These are phyloP conservation scores for Tachuris rubrigastra DNA, from an alignment of 2,113 vertebrate species.

Conservation along the genomic window DNA sequence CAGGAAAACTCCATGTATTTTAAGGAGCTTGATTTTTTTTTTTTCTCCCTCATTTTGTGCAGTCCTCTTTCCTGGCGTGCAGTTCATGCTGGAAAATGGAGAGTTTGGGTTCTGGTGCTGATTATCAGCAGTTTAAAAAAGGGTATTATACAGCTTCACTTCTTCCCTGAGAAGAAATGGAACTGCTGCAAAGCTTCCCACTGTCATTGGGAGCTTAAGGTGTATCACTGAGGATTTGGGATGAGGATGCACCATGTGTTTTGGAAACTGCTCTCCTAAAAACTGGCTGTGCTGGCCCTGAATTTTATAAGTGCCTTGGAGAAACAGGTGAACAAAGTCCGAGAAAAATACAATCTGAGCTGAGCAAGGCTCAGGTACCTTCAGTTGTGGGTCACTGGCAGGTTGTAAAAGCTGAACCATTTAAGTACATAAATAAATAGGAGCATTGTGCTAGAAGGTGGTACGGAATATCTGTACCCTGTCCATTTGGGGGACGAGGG, in stretches of 20 bases:
- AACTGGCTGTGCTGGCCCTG: not conserved
- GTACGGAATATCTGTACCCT: not conserved
- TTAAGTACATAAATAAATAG: rapidly evolving
- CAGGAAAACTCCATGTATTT: not conserved
- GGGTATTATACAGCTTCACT: not conserved
- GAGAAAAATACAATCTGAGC: not conserved
- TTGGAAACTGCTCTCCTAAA: not conserved
- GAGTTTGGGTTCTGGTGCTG: not conserved
- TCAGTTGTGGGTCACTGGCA: not conserved
- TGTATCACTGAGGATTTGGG: too few species aligned
- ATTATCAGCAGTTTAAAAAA: not conserved
- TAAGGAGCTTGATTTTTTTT: not conserved
- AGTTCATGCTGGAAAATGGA: not conserved
- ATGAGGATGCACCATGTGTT: not conserved
- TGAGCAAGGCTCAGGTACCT: not conserved
- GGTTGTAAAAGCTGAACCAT: not conserved
- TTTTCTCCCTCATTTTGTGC: not conserved
- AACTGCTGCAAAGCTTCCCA: not conserved
- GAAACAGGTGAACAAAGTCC: not conserved
- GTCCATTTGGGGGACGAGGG: not conserved
- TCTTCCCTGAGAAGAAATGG: not conserved
- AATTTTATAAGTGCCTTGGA: not conserved
- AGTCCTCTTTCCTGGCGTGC: not conserved
- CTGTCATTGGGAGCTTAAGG: not conserved
- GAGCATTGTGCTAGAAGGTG: not conserved